These are phyloP conservation scores for Enchytraeus crypticus DNA, from an alignment of 2,888 invertebrate genomes.

Conservation along the genomic window DNA sequence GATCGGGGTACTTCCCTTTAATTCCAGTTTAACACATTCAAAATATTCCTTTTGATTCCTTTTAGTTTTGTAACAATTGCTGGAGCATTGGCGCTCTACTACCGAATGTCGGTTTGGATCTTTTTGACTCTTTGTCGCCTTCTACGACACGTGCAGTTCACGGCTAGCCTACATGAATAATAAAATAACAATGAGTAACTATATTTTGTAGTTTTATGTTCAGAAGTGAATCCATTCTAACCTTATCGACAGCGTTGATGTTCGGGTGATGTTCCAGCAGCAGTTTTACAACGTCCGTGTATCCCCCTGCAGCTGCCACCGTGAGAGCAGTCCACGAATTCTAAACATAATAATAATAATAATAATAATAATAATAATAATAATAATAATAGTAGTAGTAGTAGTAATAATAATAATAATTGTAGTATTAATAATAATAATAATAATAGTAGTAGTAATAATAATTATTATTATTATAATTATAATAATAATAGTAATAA, in stretches of 20 bases:
- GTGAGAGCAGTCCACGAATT: constrained; percentile 91
- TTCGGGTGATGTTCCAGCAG: constrained; percentile 66
- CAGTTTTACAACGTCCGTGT: constrained; percentile 64
- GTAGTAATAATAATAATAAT: neutral
- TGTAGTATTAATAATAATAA: too few relatives aligned
- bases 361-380: neutral
- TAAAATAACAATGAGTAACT: too few relatives aligned
- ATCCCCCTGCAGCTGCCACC: constrained; percentile 62
- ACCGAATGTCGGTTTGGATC: neutral
- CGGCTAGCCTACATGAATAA: too few relatives aligned
- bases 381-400: neutral
- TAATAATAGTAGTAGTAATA: neutral
- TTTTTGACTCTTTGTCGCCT: too few relatives aligned
- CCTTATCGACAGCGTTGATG: constrained; percentile 73
- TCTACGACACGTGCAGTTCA: too few relatives aligned
- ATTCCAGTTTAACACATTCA: too few relatives aligned
- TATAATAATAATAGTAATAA: too few relatives aligned
- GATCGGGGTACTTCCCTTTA: too few relatives aligned
- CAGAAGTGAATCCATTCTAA: constrained; percentile 23
- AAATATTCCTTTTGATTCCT: too few relatives aligned
- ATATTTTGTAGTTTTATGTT: too few relatives aligned
- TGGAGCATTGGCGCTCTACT: too few relatives aligned
- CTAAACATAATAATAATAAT: constrained; percentile 48
- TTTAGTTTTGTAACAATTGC: too few relatives aligned
- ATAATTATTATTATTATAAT: neutral